Evolutionary conservation across 2,113 vertebrate genomes (phyloP).

Genomic region (Haliaeetus leucogaster): DNA sequence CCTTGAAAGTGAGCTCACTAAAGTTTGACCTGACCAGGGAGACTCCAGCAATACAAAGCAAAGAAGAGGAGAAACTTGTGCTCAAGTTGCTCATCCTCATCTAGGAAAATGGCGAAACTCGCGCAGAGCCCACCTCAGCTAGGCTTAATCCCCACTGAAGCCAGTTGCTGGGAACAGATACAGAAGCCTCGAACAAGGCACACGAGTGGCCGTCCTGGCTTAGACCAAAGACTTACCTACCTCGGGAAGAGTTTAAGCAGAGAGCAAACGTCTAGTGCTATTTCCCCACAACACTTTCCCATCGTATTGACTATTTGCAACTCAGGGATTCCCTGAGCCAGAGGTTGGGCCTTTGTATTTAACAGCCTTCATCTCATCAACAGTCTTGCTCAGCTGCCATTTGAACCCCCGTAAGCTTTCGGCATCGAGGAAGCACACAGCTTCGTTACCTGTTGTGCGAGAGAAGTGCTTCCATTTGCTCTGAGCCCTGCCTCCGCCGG

Average conservation of each 20-base stretch:
- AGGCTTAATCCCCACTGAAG: background rate
- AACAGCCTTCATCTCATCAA: background rate
- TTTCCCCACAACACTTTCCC: background rate
- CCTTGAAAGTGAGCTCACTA: background rate
- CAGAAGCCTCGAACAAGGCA: rapidly evolving
- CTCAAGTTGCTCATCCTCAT: rapidly evolving
- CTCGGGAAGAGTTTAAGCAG: background rate
- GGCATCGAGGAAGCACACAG: rapidly evolving
- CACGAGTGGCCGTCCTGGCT: rapidly evolving
- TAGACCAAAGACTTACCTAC: background rate
- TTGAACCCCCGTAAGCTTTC: rapidly evolving
- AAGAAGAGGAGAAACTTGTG: background rate
- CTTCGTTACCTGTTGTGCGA: background rate
- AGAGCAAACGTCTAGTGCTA: rapidly evolving
- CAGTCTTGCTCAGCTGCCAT: background rate
- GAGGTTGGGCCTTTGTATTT: background rate
- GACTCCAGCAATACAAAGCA: too few species aligned
- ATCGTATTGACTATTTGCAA: too few species aligned
- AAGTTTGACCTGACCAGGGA: too few species aligned
- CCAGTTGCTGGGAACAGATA: rapidly evolving
- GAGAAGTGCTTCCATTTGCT: background rate
- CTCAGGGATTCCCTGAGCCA: background rate
- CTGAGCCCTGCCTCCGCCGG: background rate
- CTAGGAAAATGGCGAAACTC: background rate
- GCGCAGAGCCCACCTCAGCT: rapidly evolving